Conservation (phyloP, 2,888 invertebrate species). For the Zaprionus bogoriensis region DNA sequence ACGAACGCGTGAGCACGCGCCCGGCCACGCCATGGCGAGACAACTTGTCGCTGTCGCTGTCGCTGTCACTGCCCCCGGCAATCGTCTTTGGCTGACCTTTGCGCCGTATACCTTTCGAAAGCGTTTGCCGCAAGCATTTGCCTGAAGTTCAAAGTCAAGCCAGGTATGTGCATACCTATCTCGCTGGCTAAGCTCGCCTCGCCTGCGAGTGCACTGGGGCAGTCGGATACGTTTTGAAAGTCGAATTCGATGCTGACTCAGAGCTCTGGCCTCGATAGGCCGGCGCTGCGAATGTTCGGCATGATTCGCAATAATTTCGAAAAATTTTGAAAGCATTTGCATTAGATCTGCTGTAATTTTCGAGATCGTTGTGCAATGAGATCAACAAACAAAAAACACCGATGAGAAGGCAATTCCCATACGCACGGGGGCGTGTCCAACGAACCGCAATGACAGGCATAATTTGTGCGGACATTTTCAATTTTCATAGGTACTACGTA, state of each 20-base stretch:
- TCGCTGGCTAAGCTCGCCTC: background rate
- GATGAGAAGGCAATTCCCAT: background rate
- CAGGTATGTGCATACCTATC: background rate
- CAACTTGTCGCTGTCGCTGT: no score
- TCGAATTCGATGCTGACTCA: conserved; percentile 51
- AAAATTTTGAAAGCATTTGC: conserved; percentile 54
- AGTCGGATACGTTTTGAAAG: conserved; percentile 38
- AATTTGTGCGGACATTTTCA: no score
- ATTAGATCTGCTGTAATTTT: conserved; percentile 33
- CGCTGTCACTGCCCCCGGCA: conserved; percentile 17
- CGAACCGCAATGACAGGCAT: no score
- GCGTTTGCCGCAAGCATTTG: conserved; percentile 7
- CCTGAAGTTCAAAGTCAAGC: conserved; percentile 71
- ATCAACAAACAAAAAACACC: background rate
- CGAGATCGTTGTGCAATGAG: conserved; percentile 30
- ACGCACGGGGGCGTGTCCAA: conserved; percentile 29
- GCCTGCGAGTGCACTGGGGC: conserved; percentile 26
- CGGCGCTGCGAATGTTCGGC: conserved; percentile 7
- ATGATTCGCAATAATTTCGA: conserved; percentile 24
- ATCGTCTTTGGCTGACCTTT: conserved; percentile 21
- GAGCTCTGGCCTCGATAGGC: conserved; percentile 59
- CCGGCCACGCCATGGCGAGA: no score
- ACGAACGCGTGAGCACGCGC: conserved; percentile 14
- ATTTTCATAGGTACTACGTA: no score
- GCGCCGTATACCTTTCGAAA: conserved; percentile 11